A percentile compares a stretch with the other conserved stretches of the same genome.
Conservation (phyloP, 2,797 vertebrate genomes). For the Erpetoichthys calabaricus region DNA sequence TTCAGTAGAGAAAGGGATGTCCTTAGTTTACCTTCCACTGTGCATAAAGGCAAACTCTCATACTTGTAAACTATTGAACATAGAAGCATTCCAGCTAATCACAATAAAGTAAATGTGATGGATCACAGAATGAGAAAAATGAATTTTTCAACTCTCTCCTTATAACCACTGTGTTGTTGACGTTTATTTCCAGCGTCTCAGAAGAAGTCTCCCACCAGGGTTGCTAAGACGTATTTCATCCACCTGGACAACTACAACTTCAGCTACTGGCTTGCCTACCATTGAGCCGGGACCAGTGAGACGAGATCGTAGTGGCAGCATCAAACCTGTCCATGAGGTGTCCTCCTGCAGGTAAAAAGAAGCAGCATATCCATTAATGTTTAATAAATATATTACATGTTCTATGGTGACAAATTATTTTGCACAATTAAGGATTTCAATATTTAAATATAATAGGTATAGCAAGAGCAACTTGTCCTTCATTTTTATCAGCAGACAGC, state of each 20-base stretch:
- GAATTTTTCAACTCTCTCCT: neutral
- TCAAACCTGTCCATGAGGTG: conserved; percentile 71
- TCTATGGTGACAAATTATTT: too few relatives aligned
- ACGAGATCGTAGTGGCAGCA: conserved; percentile 82
- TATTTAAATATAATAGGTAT: too few relatives aligned
- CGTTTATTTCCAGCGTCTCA: conserved; percentile 57
- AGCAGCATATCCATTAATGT: neutral
- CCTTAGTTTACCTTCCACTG: too few relatives aligned
- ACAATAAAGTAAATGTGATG: neutral
- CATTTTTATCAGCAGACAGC: too few relatives aligned
- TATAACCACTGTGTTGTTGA: neutral
- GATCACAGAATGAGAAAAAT: conserved; percentile 2
- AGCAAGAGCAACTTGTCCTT: too few relatives aligned
- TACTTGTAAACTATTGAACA: too few relatives aligned
- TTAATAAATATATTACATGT: too few relatives aligned
- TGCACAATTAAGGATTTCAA: too few relatives aligned
- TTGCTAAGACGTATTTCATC: conserved; percentile 83
- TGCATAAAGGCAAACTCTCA: too few relatives aligned
- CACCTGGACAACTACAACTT: conserved; percentile 96
- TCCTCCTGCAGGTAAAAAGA: conserved; percentile 63
- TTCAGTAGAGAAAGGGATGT: too few relatives aligned
- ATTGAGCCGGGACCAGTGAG: conserved; percentile 83
- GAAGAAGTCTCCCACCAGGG: conserved; percentile 76
- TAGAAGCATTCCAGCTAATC: too few relatives aligned
- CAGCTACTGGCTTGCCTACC: conserved; percentile 86